phyloP scores from a whole-genome alignment of 2,113 vertebrate genomes.

The Zosterops hypoxanthus region DNA sequence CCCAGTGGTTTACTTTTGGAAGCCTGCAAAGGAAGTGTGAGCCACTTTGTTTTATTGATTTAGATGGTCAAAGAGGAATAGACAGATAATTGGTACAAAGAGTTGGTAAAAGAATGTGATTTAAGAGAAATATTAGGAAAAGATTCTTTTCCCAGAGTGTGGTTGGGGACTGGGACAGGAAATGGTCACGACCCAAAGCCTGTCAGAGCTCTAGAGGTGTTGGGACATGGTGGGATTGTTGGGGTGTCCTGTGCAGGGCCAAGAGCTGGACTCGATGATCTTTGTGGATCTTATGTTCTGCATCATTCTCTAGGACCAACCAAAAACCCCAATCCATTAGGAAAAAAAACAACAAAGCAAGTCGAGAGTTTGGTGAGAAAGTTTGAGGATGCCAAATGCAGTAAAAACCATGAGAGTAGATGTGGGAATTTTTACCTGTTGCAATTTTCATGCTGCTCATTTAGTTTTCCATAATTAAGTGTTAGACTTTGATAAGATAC shows the following conservation, averaged over 20 bases:
- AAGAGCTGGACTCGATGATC: rapidly evolving
- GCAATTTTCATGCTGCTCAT: background rate
- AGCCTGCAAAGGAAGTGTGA: background rate
- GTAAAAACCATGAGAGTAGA: background rate
- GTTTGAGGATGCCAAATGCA: background rate
- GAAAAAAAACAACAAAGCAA: background rate
- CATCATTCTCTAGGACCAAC: background rate
- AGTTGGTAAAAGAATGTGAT: background rate
- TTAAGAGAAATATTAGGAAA: background rate
- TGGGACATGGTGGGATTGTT: background rate
- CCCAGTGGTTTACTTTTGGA: background rate
- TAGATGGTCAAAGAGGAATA: background rate
- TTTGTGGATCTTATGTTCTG: background rate
- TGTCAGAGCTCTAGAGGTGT: background rate
- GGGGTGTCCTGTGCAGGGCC: background rate
- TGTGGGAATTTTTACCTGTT: background rate
- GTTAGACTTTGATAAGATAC: background rate
- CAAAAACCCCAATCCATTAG: background rate
- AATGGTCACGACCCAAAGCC: background rate
- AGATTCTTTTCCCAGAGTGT: background rate
- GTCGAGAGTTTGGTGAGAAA: background rate
- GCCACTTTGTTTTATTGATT: background rate
- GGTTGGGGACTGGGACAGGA: background rate
- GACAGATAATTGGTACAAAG: background rate
- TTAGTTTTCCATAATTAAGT: background rate